Evolutionary conservation across 2,797 vertebrate genomes (phyloP), one percentile per base, ranked within the genome.

Genomic region (Hozukius guyotensis): DNA sequence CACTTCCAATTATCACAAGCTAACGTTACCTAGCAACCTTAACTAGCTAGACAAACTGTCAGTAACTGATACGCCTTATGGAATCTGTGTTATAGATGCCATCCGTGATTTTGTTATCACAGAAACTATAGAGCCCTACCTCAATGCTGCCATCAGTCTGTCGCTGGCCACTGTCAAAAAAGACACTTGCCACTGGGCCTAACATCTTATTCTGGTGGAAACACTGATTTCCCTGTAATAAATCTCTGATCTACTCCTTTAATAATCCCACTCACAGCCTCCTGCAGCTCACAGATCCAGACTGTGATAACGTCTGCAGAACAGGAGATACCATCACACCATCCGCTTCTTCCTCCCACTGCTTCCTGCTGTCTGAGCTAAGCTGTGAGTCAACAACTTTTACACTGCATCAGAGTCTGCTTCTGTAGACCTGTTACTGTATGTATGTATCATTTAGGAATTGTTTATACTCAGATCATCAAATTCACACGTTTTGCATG

Each of bases 311-410:
- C 9, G 32, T 75, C 60, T 64, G 72, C 2, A 36, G 22, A 55
- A 29, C 59, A 78, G 68, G 9, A 63, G 76, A 59, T 34, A n/a
- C 27, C 53, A 49, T 66, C 38, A 49, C 61, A 72, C 27, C 66
- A 42, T 63, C 59, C 5, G 31, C 2, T 8, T 36, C 65, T 16
- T 61, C 49, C 67, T 42, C 76, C 34, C 52, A 65, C 60, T n/a
- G 60, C 61, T 34, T 72, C 76, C 52, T 52, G 76, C 52, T 57
- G 25, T 2, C 18, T 2, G 34, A 71, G 67, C 76, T 59, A 12
- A 29, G 12, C 60, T n/a, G 46, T n/a, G n/a, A 24, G 8, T 34
- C n/a, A 25, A 59, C 56, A 29, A 14, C 42, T 20, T 42, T 20
- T 38, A 31, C 20, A 31, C 20, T 61, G 36, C 56, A 42, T n/a